phyloP scores from a whole-genome alignment of 2,113 vertebrate species.

The Cyanistes caeruleus region DNA sequence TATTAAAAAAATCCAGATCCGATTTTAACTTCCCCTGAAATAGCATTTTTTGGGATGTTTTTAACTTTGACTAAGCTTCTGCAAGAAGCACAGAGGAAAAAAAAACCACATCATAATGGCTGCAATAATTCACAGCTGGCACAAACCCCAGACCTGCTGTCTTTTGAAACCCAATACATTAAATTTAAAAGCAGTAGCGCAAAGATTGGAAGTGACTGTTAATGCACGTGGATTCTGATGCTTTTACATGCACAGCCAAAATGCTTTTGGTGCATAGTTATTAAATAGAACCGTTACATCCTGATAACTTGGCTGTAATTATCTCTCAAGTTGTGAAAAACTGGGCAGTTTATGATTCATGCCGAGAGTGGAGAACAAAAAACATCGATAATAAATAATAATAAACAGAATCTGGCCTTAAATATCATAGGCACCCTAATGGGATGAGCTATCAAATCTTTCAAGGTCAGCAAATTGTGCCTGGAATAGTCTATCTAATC shows the following conservation, averaged over 20 bases:
- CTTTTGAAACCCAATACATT: neutral
- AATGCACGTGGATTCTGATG: neutral
- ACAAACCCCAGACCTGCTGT: neutral
- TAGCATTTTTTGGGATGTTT: neutral
- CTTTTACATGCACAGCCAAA: conserved; percentile 36
- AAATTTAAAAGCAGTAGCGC: neutral
- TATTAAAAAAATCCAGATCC: neutral
- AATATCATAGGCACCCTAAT: neutral
- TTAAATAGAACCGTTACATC: neutral
- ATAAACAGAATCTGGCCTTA: neutral
- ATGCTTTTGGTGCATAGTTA: neutral
- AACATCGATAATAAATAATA: neutral
- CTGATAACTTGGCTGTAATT: neutral
- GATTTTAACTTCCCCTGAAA: neutral
- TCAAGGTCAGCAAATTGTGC: neutral
- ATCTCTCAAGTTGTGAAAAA: neutral
- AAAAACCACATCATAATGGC: neutral
- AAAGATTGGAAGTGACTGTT: neutral
- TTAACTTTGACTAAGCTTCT: neutral
- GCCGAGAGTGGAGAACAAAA: neutral
- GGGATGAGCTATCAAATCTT: neutral
- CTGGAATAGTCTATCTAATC: neutral
- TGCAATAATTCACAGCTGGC: neutral
- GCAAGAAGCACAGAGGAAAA: neutral
- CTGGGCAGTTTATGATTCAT: neutral